A percentile compares a stretch with the other conserved stretches of the same genome.
These are phyloP conservation scores for Drosophila engyochracea DNA, from an alignment of 2,888 invertebrate genomes.

Conservation along the genomic window DNA sequence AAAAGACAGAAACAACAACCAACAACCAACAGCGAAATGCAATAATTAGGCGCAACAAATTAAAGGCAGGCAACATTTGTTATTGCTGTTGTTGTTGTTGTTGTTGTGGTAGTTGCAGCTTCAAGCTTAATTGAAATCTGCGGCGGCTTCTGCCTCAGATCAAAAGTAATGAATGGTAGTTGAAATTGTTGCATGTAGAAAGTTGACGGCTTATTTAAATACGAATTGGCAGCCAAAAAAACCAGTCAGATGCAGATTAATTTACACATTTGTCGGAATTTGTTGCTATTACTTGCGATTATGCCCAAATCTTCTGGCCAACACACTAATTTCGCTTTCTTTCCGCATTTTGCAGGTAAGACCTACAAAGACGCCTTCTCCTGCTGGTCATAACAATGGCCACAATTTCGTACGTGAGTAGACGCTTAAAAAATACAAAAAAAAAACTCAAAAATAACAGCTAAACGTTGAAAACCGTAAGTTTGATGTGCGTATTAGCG, in stretches of 20 bases:
- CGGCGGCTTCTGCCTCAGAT: slow-evolving; percentile 44
- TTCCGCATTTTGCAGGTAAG: slow-evolving; percentile 66
- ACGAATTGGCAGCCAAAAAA: slow-evolving; percentile 34
- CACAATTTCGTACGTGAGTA: slow-evolving; percentile 64
- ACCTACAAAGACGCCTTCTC: slow-evolving; percentile 4
- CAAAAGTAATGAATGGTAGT: slow-evolving; percentile 31
- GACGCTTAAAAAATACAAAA: slow-evolving; percentile 30
- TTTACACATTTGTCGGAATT: slow-evolving; percentile 14
- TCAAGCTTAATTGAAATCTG: slow-evolving; percentile 58
- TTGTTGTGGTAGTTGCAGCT: slow-evolving; percentile 19
- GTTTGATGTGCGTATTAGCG: slow-evolving; percentile 67
- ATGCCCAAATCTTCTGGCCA: slow-evolving; percentile 34
- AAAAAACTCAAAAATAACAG: slow-evolving; percentile 1
- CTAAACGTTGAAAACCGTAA: not conserved
- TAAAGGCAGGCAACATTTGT: slow-evolving; percentile 42
- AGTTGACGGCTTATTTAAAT: slow-evolving; percentile 65
- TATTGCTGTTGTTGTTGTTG: slow-evolving; percentile 14
- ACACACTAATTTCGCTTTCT: slow-evolving; percentile 55
- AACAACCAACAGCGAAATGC: slow-evolving; percentile 47
- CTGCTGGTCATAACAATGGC: slow-evolving; percentile 46
- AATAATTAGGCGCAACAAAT: slow-evolving; percentile 75
- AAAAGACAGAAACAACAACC: slow-evolving; percentile 23
- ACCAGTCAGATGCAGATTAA: not conserved
- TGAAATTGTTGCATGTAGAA: slow-evolving; percentile 50
- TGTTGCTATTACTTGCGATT: slow-evolving; percentile 38